Evolutionary conservation across 2,113 vertebrate species (phyloP).

Genomic region (Malurus cyaneus): DNA sequence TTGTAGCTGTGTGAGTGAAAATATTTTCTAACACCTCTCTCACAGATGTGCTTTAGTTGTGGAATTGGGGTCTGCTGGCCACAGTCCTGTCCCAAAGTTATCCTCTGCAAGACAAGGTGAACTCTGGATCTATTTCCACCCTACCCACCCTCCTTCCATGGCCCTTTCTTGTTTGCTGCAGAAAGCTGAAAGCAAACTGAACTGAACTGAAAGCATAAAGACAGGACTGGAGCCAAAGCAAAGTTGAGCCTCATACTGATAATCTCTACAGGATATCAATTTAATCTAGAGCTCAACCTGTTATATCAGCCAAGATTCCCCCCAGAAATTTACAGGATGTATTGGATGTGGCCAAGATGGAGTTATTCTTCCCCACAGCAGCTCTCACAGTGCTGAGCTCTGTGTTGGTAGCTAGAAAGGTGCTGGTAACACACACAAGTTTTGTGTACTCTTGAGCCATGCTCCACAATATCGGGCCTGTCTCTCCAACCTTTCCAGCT

Average conservation of each 20-base stretch:
- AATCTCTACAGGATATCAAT: neutral
- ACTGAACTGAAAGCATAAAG: neutral
- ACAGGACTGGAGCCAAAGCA: neutral
- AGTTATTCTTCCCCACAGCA: neutral
- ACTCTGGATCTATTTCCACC: neutral
- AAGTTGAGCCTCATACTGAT: neutral
- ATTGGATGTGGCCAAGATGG: neutral
- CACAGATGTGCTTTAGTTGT: neutral
- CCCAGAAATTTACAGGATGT: fast-evolving
- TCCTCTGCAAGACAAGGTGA: neutral
- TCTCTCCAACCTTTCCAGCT: neutral
- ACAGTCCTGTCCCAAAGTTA: neutral
- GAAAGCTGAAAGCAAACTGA: neutral
- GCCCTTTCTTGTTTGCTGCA: neutral
- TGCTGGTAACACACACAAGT: neutral
- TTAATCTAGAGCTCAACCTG: neutral
- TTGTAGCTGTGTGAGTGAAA: neutral
- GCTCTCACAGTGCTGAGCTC: neutral
- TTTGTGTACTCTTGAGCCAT: neutral
- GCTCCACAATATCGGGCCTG: neutral
- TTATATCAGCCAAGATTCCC: neutral
- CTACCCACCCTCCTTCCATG: neutral
- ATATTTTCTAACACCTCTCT: neutral
- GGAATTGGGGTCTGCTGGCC: neutral
- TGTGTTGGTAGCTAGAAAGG: neutral